phyloP scores from a whole-genome alignment of 2,113 vertebrate genomes.

The Chloropsis cyanopogon region DNA sequence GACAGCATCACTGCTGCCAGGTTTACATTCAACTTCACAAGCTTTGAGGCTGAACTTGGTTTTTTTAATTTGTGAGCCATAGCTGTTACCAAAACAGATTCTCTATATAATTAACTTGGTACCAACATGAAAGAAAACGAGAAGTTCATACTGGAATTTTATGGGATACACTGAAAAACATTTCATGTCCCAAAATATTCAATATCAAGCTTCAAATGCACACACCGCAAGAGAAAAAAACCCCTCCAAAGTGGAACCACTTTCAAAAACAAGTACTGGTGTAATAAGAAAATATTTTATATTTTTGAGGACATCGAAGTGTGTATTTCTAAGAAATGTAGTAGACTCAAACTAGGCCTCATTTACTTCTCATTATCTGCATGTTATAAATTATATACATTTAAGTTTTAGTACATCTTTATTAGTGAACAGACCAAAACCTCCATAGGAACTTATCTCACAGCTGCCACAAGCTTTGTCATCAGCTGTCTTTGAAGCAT shows the following conservation, averaged over 20 bases:
- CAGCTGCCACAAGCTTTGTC: not conserved
- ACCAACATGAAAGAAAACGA: not conserved
- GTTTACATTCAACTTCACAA: not conserved
- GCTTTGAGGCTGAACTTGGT: not conserved
- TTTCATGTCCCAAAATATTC: not conserved
- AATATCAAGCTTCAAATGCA: not conserved
- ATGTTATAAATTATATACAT: not conserved
- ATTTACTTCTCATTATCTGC: not conserved
- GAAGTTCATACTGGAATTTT: not conserved
- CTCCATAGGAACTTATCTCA: not conserved
- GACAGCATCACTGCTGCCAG: not conserved
- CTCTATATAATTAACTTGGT: not conserved
- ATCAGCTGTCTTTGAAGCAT: not conserved
- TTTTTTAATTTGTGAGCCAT: not conserved
- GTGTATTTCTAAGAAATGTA: not conserved
- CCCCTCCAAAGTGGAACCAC: rapidly evolving
- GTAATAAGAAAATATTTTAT: not conserved
- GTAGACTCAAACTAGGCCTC: not conserved
- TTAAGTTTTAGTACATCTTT: not conserved
- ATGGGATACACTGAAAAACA: not conserved
- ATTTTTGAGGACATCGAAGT: not conserved
- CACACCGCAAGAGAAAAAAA: not conserved
- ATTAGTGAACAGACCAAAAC: not conserved
- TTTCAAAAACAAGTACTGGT: not conserved
- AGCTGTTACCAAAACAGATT: not conserved